These are phyloP conservation scores for Amphiprion clarkii DNA, from an alignment of 2,797 vertebrate species.

Conservation along the genomic window DNA sequence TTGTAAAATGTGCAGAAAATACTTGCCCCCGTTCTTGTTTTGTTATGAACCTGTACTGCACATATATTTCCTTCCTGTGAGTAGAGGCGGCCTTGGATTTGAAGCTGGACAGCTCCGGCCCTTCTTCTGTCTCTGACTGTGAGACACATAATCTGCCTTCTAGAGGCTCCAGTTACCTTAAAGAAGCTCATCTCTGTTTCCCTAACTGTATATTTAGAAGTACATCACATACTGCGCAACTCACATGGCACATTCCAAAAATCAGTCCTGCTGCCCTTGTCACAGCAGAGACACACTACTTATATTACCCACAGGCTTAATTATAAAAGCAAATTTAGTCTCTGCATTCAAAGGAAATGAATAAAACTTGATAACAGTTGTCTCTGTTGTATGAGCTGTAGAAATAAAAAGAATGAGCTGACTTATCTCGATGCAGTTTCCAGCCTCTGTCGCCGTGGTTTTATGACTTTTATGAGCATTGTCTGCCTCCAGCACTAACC, in stretches of 20 bases:
- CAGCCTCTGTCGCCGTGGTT: not conserved
- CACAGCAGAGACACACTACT: constrained; percentile 36
- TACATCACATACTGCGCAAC: constrained; percentile 75
- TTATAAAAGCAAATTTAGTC: constrained; percentile 40
- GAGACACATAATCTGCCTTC: constrained; percentile 69
- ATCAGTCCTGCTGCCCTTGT: constrained; percentile 65
- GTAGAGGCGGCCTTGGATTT: not conserved
- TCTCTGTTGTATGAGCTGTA: not conserved
- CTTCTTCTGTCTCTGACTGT: constrained; percentile 35
- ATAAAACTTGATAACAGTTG: not conserved
- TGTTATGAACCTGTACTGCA: not conserved
- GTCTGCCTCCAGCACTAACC: constrained; percentile 36
- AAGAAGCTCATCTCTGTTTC: constrained; percentile 80
- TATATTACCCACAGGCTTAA: constrained; percentile 49
- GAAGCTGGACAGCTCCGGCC: constrained; percentile 11
- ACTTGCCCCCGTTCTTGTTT: not conserved
- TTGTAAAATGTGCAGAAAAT: not conserved
- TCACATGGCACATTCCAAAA: constrained; percentile 79
- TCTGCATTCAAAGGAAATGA: constrained; percentile 9
- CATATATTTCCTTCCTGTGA: not conserved
- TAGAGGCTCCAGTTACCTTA: constrained; percentile 75
- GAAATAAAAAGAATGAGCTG: not conserved
- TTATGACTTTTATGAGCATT: constrained; percentile 28
- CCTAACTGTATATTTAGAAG: constrained; percentile 84
- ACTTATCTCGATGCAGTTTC: constrained; percentile 4